A percentile compares a stretch with the other conserved stretches of the same genome.
Evolutionary conservation across 2,113 vertebrate species (phyloP).

Genomic region (Spheniscus mendiculus): DNA sequence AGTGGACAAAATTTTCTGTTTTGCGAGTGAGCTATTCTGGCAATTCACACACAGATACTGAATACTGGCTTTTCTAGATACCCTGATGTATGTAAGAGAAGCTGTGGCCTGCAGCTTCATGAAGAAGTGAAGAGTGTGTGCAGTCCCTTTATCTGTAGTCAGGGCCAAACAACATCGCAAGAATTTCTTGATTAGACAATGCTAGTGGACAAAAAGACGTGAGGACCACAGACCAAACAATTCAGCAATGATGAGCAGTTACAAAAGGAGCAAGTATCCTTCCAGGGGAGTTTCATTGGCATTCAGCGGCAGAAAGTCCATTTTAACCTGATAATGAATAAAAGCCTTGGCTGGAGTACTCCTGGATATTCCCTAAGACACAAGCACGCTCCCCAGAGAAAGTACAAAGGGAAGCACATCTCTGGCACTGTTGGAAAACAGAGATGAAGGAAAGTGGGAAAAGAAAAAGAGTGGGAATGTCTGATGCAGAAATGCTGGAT

Average conservation of each 20-base stretch:
- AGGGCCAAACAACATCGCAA: too few species aligned
- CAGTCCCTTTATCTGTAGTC: background rate
- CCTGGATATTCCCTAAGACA: background rate
- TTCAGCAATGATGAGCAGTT: background rate
- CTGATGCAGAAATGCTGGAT: background rate
- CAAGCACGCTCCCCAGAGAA: background rate
- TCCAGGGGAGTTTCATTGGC: background rate
- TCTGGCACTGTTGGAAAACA: background rate
- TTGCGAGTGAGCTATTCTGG: background rate
- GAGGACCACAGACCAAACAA: background rate
- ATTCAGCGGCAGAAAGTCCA: background rate
- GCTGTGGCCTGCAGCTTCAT: background rate
- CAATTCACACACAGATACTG: too few species aligned
- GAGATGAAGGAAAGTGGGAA: background rate
- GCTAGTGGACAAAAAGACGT: background rate
- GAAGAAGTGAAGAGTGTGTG: background rate
- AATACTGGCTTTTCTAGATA: background rate
- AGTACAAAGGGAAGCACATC: background rate
- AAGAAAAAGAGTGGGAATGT: background rate
- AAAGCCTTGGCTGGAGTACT: background rate
- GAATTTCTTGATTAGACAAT: background rate
- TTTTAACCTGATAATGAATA: background rate
- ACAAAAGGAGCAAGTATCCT: background rate
- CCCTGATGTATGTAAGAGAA: background rate
- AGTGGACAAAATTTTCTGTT: background rate